Evolutionary conservation across 2,888 invertebrate species (phyloP), one percentile per base, ranked within the genome.

Genomic region (Cancer borealis): DNA sequence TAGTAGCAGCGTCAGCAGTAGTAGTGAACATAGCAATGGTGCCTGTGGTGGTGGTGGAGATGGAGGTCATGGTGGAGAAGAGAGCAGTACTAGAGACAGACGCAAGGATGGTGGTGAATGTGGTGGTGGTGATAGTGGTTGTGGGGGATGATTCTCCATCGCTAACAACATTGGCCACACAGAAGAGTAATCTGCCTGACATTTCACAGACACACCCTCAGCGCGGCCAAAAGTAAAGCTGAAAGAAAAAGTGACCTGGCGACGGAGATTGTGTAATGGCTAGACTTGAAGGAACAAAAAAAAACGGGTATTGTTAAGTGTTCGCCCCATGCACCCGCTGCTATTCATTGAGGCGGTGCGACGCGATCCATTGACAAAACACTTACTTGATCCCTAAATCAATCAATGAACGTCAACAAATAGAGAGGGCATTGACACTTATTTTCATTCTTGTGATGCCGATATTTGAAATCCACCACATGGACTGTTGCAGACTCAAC

Each of bases 231-330:
- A 79, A 30, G 30, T 79, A 79, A 79, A 79, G 79, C 30, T 12
- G 30, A 79, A 30, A 79, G 30, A 79, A 79, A 79, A 79, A 79
- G 79, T 79, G 79, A 79, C 79, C 79, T 79, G 79, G 30, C 12
- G 79, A 30, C 30, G 79, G 10, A 14, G 30, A 79, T 26, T 79
- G 79, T 79, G 26, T 79, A 79, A 79, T 79, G 79, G 30, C 79
- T 8, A 26, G 30, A 79, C 79, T 79, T 30, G 79, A 66, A 79
- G 79, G 30, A 26, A 30, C 79, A 30, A 79, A 79, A 79, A 79
- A 66, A 79, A 66, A 66, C 21, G 30, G 79, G 79, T 14, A 79
- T 79, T 30, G 30, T 30, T 79, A 30, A 26, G 79, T 26, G 2
- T 5, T 79, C 79, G 12, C 30, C n/a, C 79, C 79, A 79, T 30